Evolutionary conservation across 2,113 vertebrate species (phyloP).

Genomic region (Aegotheles bennettii): DNA sequence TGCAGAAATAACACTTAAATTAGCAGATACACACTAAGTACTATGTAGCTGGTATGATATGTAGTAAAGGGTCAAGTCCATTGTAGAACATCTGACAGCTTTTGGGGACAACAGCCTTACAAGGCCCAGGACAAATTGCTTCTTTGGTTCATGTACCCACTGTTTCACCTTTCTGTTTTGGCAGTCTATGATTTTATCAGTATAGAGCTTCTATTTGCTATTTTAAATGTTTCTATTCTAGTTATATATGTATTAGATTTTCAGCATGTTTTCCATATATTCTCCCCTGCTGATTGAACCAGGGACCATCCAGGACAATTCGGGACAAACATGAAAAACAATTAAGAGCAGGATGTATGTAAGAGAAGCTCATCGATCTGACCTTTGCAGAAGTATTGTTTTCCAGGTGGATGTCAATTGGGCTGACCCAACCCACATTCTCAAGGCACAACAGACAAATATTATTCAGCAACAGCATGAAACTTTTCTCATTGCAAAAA

Average conservation of each 20-base stretch:
- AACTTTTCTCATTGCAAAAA: background rate
- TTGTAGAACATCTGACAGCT: background rate
- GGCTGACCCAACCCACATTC: background rate
- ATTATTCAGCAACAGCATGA: background rate
- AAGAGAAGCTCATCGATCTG: background rate
- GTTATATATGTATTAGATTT: background rate
- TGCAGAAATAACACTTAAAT: background rate
- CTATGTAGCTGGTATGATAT: background rate
- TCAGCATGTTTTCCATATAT: background rate
- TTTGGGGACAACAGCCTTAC: background rate
- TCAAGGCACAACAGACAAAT: background rate
- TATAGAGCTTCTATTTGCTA: background rate
- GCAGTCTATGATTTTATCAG: background rate
- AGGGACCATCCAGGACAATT: rapidly evolving
- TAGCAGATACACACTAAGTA: background rate
- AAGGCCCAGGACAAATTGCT: background rate
- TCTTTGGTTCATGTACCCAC: background rate
- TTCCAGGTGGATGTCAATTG: background rate
- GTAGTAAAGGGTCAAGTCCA: background rate
- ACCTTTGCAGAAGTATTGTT: background rate
- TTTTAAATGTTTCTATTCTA: background rate
- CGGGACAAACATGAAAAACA: background rate
- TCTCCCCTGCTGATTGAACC: background rate
- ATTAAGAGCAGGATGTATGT: background rate
- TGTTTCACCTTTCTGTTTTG: background rate